Base-by-base conservation (phyloP, 2,113 vertebrate species). In the Balaeniceps rex region DNA sequence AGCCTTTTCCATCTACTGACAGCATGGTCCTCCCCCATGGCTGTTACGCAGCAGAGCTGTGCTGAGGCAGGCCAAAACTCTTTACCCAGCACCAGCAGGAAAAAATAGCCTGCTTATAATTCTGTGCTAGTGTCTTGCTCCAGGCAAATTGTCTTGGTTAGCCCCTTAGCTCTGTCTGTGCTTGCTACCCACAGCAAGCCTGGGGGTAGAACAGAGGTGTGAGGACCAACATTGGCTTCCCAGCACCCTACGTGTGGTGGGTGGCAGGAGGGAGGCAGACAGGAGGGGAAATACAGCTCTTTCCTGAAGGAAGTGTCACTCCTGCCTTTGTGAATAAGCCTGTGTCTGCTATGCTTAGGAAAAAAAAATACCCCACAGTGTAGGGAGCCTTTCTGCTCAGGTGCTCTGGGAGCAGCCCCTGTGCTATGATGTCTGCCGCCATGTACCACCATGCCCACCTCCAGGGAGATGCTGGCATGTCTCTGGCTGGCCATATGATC, bases 401-500 rank as follows among this genome's bases (percentile, higher is more conserved):
- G n/a, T 34, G 34, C 31, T 68, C 47, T 36, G 40, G 12, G 49
- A 78, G 19, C 16, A 46, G 14, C 23, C 24, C 6, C 23, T 3
- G 6, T 33, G 34, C 9, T 60, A 12, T 10, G 8, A 23, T 55
- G 10, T 70, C 34, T 2, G 4, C 38, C 1, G 3, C 21, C 7
- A 31, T 7, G 9, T n/a, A 58, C 23, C 23, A 42, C 61, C 54
- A 15, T 6, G 5, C 77, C 88, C 80, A 99, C 99, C 98, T 98
- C 70, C 78, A 99, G 96, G 19, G 99, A 97, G 64, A 98, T 82
- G 64, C 98, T 98, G 92, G 99, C 98, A 66, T 99, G 98, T 92
- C 97, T 98, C 97, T 99, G 99, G 77, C 98, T 95, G n/a, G 98
- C 98, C 19, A 87, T 70, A 44, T 99, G 98, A 18, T 99, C 98